Conservation (phyloP, 2,113 vertebrate species). For the Tragulus kanchil region DNA sequence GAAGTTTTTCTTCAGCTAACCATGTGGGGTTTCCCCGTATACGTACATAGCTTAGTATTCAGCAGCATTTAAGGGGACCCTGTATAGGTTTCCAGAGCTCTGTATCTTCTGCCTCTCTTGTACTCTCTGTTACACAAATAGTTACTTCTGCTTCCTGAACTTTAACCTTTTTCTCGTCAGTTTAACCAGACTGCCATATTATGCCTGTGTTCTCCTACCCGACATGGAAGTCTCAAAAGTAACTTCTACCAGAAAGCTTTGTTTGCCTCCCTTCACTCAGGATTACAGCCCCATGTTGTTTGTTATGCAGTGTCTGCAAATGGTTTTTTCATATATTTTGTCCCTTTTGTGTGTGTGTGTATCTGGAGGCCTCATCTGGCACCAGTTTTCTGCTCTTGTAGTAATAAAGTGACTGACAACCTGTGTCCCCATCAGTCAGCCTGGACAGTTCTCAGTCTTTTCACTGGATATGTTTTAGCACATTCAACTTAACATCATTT, state of each 20-base stretch:
- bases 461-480: conserved; percentile 15
- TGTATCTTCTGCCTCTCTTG: not conserved
- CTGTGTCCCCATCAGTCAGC: not conserved
- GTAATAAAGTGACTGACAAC: not conserved
- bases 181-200: not conserved
- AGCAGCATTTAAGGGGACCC: not conserved
- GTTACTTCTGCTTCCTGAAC: not conserved
- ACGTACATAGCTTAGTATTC: not conserved
- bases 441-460: conserved; percentile 3
- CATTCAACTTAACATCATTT: not conserved
- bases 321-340: conserved; percentile 8
- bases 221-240: not conserved
- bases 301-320: not conserved
- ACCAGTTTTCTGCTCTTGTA: not conserved
- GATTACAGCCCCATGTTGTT: not conserved
- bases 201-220: not conserved
- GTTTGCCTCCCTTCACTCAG: not conserved
- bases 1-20: not conserved
- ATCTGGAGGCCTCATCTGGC: not conserved
- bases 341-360: not conserved
- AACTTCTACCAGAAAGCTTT: not conserved
- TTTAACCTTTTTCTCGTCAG: not conserved
- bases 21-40: not conserved
- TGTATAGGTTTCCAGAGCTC: not conserved
- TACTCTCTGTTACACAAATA: not conserved